A percentile compares a stretch with the other conserved stretches of the same genome.
These are phyloP conservation scores for Acrobasis suavella DNA, from an alignment of 2,888 invertebrate species.

Conservation along the genomic window DNA sequence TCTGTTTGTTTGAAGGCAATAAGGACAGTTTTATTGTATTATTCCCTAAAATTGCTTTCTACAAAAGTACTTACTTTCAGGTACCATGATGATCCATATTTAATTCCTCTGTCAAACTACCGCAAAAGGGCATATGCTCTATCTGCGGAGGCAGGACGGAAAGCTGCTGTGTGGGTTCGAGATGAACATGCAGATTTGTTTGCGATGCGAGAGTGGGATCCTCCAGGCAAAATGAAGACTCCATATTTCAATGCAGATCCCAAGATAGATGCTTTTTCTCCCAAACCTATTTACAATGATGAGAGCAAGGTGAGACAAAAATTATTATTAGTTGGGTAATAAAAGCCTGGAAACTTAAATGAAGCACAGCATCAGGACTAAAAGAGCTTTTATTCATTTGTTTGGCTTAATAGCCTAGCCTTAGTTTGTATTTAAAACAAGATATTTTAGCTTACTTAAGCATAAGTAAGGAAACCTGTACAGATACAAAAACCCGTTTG, in stretches of 20 bases:
- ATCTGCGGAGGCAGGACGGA: slow-evolving; percentile 92
- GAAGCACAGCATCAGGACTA: too few species aligned
- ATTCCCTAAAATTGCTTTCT: too few species aligned
- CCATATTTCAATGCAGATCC: slow-evolving; percentile 83
- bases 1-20: too few species aligned
- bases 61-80: slow-evolving; percentile 42
- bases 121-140: slow-evolving; percentile 88
- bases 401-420: too few species aligned
- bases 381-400: too few species aligned
- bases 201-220: slow-evolving; percentile 84
- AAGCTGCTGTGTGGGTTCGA: slow-evolving; percentile 92
- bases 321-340: too few species aligned
- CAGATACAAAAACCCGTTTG: too few species aligned
- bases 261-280: slow-evolving; percentile 85
- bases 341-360: too few species aligned
- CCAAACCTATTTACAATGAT: slow-evolving; percentile 86
- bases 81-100: slow-evolving; percentile 95
- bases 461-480: too few species aligned
- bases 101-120: slow-evolving; percentile 89
- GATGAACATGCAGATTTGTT: slow-evolving; percentile 88
- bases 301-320: slow-evolving; percentile 81
- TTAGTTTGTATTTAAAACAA: too few species aligned
- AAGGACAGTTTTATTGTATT: too few species aligned
- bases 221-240: slow-evolving; percentile 78
- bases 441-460: too few species aligned